These are phyloP conservation scores for Drosophila buzzatii DNA, from an alignment of 2,888 invertebrate genomes.

Conservation along the genomic window DNA sequence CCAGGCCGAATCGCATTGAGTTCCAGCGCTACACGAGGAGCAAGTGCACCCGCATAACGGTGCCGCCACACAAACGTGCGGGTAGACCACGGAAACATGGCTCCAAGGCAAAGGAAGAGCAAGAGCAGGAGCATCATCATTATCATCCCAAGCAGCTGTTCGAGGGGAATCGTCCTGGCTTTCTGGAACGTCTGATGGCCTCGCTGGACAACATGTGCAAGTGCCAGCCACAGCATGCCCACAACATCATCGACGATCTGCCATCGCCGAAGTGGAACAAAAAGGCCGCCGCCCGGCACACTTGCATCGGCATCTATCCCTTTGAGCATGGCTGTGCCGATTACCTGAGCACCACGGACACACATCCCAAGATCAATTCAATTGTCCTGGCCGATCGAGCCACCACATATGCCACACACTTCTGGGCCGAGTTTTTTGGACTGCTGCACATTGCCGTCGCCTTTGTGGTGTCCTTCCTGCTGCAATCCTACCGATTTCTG, in stretches of 20 bases:
- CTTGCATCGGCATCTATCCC: slow-evolving; percentile 88
- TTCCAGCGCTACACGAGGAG: slow-evolving; percentile 75
- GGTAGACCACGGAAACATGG: slow-evolving; percentile 11
- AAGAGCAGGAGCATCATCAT: slow-evolving; percentile 21
- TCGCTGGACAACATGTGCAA: slow-evolving; percentile 75
- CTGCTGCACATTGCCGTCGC: slow-evolving; percentile 87
- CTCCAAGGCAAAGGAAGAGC: slow-evolving; percentile 1
- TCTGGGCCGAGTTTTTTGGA: slow-evolving; percentile 90
- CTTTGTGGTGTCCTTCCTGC: slow-evolving; percentile 87
- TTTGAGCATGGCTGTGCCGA: slow-evolving; percentile 89
- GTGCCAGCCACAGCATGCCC: slow-evolving; percentile 50
- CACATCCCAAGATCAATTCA: slow-evolving; percentile 87
- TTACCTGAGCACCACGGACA: slow-evolving; percentile 88
- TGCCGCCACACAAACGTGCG: slow-evolving; percentile 37
- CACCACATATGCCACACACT: slow-evolving; percentile 87
- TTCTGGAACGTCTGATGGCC: slow-evolving; percentile 61
- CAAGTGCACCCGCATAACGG: slow-evolving; percentile 32
- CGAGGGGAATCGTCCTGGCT: slow-evolving; percentile 32
- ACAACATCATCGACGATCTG: slow-evolving; percentile 66
- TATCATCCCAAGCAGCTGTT: slow-evolving; percentile 8
- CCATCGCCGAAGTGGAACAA: slow-evolving; percentile 71
- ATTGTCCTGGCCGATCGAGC: slow-evolving; percentile 87
- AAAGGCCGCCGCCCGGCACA: slow-evolving; percentile 58
- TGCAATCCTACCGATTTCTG: slow-evolving; percentile 87
- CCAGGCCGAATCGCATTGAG: slow-evolving; percentile 81